Conservation (phyloP, 2,888 invertebrate genomes). For the Microplitis deprimator region DNA sequence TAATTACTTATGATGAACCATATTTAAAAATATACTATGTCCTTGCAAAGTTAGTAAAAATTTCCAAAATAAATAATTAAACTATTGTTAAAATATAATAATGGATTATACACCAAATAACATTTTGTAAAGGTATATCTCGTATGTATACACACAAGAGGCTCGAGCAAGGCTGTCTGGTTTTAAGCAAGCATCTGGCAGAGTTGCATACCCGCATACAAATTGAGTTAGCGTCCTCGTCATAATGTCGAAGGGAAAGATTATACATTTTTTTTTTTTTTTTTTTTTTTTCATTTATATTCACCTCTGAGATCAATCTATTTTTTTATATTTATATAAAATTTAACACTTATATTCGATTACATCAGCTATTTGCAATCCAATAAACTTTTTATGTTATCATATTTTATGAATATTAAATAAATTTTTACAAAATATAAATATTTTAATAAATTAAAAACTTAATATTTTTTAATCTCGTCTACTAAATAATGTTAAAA, state of each 20-base stretch:
- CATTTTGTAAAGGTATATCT: conserved; percentile 47
- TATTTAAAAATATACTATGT: too few species aligned
- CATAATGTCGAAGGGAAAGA: conserved; percentile 56
- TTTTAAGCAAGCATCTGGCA: conserved; percentile 66
- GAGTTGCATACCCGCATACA: conserved; percentile 66
- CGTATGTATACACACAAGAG: conserved; percentile 43
- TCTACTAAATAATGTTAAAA: too few species aligned
- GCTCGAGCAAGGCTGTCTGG: conserved; percentile 58
- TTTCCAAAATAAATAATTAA: not conserved
- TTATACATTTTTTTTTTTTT: not conserved
- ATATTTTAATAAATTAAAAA: too few species aligned
- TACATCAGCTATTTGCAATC: too few species aligned
- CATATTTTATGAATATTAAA: too few species aligned
- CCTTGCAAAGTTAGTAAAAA: not conserved
- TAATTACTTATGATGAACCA: not conserved
- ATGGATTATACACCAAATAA: not conserved
- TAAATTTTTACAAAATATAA: too few species aligned
- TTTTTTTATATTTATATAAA: not conserved
- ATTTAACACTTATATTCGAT: too few species aligned
- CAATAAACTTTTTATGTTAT: too few species aligned
- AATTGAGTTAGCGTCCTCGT: conserved; percentile 67
- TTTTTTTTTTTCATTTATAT: conserved; percentile 5
- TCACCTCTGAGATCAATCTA: not conserved
- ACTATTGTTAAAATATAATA: not conserved
- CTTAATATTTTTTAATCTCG: too few species aligned